These are phyloP conservation scores for Platanista minor DNA, from an alignment of 2,113 vertebrate genomes.

Conservation along the genomic window DNA sequence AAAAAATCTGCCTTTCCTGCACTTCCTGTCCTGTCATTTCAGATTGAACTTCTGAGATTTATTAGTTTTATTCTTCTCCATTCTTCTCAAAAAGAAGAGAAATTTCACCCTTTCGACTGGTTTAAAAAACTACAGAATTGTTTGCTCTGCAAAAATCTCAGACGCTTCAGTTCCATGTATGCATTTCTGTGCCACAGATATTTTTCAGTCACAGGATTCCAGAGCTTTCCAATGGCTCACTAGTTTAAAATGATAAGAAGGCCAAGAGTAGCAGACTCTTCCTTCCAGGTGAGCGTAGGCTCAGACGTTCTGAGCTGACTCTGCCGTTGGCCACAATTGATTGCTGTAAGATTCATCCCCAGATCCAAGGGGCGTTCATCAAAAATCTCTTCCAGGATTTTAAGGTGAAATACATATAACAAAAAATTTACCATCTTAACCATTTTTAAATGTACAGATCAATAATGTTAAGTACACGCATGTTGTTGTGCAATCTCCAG, in stretches of 20 bases:
- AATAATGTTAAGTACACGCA: neutral
- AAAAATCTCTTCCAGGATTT: neutral
- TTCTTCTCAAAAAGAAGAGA: neutral
- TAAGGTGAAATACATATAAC: neutral
- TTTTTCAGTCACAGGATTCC: neutral
- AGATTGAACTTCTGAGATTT: neutral
- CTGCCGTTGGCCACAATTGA: conserved; percentile 80
- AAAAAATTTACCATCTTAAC: neutral
- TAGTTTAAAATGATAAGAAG: neutral
- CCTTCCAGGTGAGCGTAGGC: rapidly evolving
- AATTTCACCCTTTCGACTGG: neutral
- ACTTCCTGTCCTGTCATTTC: neutral
- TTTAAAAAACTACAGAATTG: neutral
- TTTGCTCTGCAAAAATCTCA: neutral
- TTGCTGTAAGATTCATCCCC: conserved; percentile 87
- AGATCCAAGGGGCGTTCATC: neutral
- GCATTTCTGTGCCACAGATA: neutral
- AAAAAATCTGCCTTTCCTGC: neutral
- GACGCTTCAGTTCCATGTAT: neutral
- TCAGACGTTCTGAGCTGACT: neutral
- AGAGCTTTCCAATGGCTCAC: neutral
- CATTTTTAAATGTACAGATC: neutral
- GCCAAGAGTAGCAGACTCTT: rapidly evolving
- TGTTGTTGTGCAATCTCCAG: neutral
- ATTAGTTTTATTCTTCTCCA: neutral